Percentiles rank a stretch among this genome's conserved stretches.
phyloP scores from a whole-genome alignment of 2,113 vertebrate species.

The Grallaria varia region DNA sequence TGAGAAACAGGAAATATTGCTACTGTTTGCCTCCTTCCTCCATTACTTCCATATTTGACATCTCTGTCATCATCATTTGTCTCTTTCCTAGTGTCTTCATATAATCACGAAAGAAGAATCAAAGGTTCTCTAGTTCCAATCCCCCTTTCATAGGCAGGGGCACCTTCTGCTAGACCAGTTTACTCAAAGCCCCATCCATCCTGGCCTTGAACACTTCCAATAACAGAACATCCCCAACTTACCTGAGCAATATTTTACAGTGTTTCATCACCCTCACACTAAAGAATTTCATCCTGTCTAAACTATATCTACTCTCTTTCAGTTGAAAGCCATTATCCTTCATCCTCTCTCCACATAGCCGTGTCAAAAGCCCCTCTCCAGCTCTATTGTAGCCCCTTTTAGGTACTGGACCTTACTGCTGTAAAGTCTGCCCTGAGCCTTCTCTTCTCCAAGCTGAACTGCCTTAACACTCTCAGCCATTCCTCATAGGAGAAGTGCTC shows the following conservation, averaged over 20 bases:
- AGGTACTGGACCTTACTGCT: background rate
- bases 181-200: background rate
- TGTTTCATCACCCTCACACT: background rate
- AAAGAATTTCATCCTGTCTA: background rate
- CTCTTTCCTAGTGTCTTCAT: background rate
- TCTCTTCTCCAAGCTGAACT: background rate
- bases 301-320: background rate
- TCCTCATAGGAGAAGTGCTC: background rate
- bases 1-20: background rate
- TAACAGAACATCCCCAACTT: background rate
- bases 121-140: background rate
- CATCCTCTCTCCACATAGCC: background rate
- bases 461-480: background rate
- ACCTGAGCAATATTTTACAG: background rate
- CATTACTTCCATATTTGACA: background rate
- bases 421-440: background rate
- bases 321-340: background rate
- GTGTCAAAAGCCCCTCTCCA: background rate
- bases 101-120: background rate
- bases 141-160: rapidly evolving
- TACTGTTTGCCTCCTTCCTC: background rate
- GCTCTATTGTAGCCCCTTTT: background rate
- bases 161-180: background rate
- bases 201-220: background rate
- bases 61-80: background rate